Conservation (phyloP, 2,888 invertebrate species). For the Melieria crassipennis region DNA sequence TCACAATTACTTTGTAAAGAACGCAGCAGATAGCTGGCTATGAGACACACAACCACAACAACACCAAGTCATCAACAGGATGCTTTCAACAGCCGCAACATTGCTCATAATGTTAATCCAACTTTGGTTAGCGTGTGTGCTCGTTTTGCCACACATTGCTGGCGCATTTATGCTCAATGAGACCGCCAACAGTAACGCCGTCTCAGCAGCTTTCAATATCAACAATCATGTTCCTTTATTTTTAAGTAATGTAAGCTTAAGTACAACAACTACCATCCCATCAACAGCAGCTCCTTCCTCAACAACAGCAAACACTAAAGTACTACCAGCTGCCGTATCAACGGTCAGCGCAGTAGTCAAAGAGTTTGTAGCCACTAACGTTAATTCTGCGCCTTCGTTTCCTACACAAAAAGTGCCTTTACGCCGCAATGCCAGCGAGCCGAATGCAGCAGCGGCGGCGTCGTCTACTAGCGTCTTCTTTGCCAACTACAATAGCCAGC, state of each 20-base stretch:
- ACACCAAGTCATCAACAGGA: not conserved
- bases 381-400: slow-evolving; percentile 24
- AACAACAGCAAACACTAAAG: slow-evolving; percentile 16
- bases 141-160: slow-evolving; percentile 1
- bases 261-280: slow-evolving; percentile 40
- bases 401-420: slow-evolving; percentile 57
- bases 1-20: not conserved
- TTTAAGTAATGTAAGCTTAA: slow-evolving; percentile 48
- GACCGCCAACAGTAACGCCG: not conserved
- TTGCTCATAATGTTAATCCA: not conserved
- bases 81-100: not conserved
- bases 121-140: not conserved
- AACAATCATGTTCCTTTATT: slow-evolving; percentile 47
- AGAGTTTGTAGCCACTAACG: slow-evolving; percentile 13
- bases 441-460: slow-evolving; percentile 21
- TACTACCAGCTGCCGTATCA: slow-evolving; percentile 3
- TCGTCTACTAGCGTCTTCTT: slow-evolving; percentile 51
- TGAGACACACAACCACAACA: not conserved
- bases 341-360: not conserved
- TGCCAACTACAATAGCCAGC: slow-evolving; percentile 54
- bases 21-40: slow-evolving; percentile 7
- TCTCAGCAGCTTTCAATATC: not conserved
- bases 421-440: slow-evolving; percentile 43
- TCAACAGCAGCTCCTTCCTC: slow-evolving; percentile 5
- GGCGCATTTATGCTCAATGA: slow-evolving; percentile 11